phyloP scores from a whole-genome alignment of 2,888 invertebrate species.

The Neoascia interrupta region DNA sequence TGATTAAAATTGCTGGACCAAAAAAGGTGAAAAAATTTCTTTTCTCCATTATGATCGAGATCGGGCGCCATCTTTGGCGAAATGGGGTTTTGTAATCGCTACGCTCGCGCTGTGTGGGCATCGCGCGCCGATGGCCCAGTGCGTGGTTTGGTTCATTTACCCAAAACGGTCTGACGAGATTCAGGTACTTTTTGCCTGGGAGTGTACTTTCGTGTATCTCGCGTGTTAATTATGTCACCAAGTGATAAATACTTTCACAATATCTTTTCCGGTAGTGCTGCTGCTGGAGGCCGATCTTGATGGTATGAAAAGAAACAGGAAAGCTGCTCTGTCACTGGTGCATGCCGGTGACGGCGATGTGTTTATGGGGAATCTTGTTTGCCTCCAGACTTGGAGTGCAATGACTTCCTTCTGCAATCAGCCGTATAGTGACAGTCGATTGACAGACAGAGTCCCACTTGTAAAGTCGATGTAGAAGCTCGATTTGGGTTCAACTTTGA shows the following conservation, averaged over 20 bases:
- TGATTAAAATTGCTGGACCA: conserved; percentile 53
- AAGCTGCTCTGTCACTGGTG: conserved; percentile 27
- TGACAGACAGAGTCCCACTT: conserved; percentile 40
- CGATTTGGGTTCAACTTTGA: neutral
- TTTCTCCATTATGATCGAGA: neutral
- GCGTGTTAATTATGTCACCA: conserved; percentile 60
- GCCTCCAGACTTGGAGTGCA: conserved; percentile 6
- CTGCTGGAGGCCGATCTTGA: no score
- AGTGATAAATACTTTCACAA: conserved; percentile 55
- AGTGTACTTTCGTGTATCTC: conserved; percentile 1
- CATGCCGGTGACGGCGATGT: conserved; percentile 22
- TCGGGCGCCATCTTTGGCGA: conserved; percentile 43
- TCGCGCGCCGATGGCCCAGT: neutral
- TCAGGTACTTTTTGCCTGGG: neutral
- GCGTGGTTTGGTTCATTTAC: conserved; percentile 20
- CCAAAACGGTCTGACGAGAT: conserved; percentile 29
- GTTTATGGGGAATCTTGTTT: conserved; percentile 14
- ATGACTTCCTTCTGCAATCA: conserved; percentile 44
- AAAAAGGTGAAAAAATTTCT: conserved; percentile 15
- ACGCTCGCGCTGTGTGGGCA: no score
- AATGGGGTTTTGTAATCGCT: conserved; percentile 7
- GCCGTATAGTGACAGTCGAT: conserved; percentile 35
- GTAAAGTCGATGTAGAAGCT: no score
- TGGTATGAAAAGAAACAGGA: no score
- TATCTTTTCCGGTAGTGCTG: neutral